phyloP scores from a whole-genome alignment of 2,888 invertebrate genomes.

The Nymphalis polychloros region DNA sequence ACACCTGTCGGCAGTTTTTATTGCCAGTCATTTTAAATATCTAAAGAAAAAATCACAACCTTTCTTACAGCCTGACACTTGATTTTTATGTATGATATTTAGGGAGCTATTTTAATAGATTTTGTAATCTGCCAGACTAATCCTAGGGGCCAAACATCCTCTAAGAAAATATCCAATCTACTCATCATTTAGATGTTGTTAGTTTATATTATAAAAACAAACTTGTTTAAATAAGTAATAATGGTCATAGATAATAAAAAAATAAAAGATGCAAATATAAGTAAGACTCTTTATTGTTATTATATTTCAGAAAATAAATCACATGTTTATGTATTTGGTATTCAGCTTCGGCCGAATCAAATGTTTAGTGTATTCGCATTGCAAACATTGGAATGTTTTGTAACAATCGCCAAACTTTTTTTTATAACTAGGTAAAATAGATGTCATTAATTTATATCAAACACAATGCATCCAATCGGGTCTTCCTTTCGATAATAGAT shows the following conservation, averaged over 20 bases:
- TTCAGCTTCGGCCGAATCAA: conserved; percentile 66
- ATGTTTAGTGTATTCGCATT: conserved; percentile 47
- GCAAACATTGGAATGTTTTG: conserved; percentile 68
- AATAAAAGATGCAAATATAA: conserved; percentile 33
- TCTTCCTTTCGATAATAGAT: background rate
- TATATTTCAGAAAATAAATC: conserved; percentile 68
- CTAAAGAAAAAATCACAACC: too few relatives aligned
- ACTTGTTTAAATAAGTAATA: too few relatives aligned
- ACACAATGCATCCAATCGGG: conserved; percentile 1
- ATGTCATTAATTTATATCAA: conserved; percentile 40
- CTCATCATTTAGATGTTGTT: too few relatives aligned
- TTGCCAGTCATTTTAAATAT: too few relatives aligned
- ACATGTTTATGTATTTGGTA: conserved; percentile 72
- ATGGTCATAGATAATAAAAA: background rate
- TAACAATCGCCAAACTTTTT: conserved; percentile 39
- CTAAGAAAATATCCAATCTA: too few relatives aligned
- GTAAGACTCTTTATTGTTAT: conserved; percentile 65
- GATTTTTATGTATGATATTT: too few relatives aligned
- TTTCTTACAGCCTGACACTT: too few relatives aligned
- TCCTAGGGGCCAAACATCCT: too few relatives aligned
- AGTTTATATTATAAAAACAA: too few relatives aligned
- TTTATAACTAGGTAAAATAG: conserved; percentile 1
- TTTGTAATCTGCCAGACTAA: too few relatives aligned
- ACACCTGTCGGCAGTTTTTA: too few relatives aligned
- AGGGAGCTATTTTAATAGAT: too few relatives aligned